Evolutionary conservation across 1,140 invertebrate genomes (phyloP), one percentile per base, ranked within the genome.

Genomic region (Dreissena polymorpha): DNA sequence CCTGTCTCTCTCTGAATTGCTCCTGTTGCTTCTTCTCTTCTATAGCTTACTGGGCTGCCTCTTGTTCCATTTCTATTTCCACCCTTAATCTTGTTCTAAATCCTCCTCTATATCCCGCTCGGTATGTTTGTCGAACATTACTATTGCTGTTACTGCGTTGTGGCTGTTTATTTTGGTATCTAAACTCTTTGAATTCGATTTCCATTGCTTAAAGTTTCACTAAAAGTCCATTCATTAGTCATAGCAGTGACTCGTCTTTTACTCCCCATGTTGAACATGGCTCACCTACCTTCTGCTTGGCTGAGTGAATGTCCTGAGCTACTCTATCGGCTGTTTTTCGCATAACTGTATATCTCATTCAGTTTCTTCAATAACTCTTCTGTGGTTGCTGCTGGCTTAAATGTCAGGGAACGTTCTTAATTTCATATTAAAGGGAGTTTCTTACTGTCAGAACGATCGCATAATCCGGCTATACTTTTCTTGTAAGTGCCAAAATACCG

Each of bases 191-290:
- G n/a, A n/a, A n/a, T n/a, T n/a, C n/a, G n/a, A n/a, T n/a, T n/a
- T n/a, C n/a, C n/a, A n/a, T n/a, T n/a, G n/a, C n/a, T n/a, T n/a
- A n/a, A n/a, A n/a, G n/a, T n/a, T n/a, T n/a, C n/a, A n/a, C n/a
- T n/a, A n/a, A n/a, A n/a, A n/a, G n/a, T n/a, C n/a, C n/a, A n/a
- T n/a, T n/a, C n/a, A n/a, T n/a, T n/a, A n/a, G n/a, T n/a, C n/a
- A n/a, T n/a, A n/a, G n/a, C 6, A 71, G 27, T 12, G 69, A 12
- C 49, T 71, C 69, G 0, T 49, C 10, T 50, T 29, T 18, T 0
- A 71, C 69, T 7, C 49, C 69, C 69, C 69, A 71, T 71, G n/a
- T 51, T 12, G 69, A 51, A 50, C 69, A 51, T 18, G 29, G 13
- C 25, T 71, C 69, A n/a, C 6, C 23, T 10, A 0, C 25, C 25